Evolutionary conservation across 1,140 invertebrate genomes (phyloP).

Genomic region (Atta cephalotes): DNA sequence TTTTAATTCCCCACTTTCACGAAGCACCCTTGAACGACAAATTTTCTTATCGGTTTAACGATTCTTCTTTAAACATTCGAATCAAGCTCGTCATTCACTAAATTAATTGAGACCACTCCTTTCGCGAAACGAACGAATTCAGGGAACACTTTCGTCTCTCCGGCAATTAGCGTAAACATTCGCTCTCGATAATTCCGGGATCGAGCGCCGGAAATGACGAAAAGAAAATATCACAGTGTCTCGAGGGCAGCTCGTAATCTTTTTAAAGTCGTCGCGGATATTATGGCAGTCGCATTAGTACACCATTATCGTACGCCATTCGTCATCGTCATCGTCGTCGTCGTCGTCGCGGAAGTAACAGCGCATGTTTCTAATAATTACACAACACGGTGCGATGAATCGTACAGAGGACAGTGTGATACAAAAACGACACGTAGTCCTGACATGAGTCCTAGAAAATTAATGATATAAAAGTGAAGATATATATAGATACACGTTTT

Average conservation of each 20-base stretch:
- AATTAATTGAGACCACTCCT: slow-evolving; percentile 26
- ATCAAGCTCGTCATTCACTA: slow-evolving; percentile 3
- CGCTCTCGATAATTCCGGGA: slow-evolving; percentile 37
- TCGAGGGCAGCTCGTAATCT: slow-evolving; percentile 55
- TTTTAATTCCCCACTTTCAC: neutral
- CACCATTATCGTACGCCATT: neutral
- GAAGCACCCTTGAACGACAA: neutral
- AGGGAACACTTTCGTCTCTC: slow-evolving; percentile 10
- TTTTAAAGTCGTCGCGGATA: slow-evolving; percentile 23
- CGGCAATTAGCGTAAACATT: neutral
- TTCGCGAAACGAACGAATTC: slow-evolving; percentile 36
- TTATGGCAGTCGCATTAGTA: slow-evolving; percentile 46
- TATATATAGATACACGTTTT: slow-evolving; percentile 64
- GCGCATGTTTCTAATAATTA: slow-evolving; percentile 53
- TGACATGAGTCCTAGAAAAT: slow-evolving; percentile 69
- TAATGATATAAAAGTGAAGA: slow-evolving; percentile 72
- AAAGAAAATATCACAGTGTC: slow-evolving; percentile 62
- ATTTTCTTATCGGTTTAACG: slow-evolving; percentile 2
- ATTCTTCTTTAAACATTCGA: neutral
- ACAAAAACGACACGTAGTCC: slow-evolving; percentile 68
- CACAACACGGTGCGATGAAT: slow-evolving; percentile 65
- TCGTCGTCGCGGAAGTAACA: slow-evolving; percentile 32
- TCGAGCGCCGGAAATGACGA: slow-evolving; percentile 43
- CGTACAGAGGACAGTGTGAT: slow-evolving; percentile 68
- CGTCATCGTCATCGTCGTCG: neutral